Conservation (phyloP, 2,113 vertebrate species). For the Elachura formosa region DNA sequence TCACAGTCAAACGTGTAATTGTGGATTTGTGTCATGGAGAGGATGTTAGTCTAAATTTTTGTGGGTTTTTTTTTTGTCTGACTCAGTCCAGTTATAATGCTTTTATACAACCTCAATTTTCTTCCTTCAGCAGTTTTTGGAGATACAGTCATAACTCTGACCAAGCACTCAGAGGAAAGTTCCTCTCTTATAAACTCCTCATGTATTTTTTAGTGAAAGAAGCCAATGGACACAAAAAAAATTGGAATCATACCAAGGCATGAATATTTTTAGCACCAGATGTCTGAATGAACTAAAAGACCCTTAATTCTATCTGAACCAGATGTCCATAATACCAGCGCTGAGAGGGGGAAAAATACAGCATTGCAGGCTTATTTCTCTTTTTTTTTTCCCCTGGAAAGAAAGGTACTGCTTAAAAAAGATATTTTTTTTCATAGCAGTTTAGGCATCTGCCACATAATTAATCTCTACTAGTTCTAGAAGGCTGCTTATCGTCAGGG, state of each 20-base stretch:
- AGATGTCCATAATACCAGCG: background rate
- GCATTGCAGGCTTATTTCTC: background rate
- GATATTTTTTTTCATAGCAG: background rate
- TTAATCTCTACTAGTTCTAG: background rate
- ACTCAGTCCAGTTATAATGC: background rate
- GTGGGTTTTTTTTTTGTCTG: background rate
- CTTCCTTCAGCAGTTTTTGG: background rate
- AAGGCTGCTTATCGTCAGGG: background rate
- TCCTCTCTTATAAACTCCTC: background rate
- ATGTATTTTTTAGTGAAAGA: background rate
- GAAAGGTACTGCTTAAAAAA: background rate
- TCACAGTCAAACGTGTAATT: background rate
- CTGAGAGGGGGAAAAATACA: background rate
- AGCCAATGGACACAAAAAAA: background rate
- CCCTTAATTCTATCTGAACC: background rate
- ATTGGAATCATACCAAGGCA: background rate
- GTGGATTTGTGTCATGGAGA: background rate
- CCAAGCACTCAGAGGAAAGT: background rate
- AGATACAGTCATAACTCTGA: background rate
- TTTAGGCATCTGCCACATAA: background rate
- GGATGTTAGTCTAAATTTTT: background rate
- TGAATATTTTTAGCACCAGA: constrained; percentile 4
- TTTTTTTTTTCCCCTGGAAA: background rate
- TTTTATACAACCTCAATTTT: background rate
- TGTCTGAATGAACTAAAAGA: background rate